A percentile compares a stretch with the other conserved stretches of the same genome.
Evolutionary conservation across 1,140 invertebrate genomes (phyloP).

Genomic region (Drosophila elegans): DNA sequence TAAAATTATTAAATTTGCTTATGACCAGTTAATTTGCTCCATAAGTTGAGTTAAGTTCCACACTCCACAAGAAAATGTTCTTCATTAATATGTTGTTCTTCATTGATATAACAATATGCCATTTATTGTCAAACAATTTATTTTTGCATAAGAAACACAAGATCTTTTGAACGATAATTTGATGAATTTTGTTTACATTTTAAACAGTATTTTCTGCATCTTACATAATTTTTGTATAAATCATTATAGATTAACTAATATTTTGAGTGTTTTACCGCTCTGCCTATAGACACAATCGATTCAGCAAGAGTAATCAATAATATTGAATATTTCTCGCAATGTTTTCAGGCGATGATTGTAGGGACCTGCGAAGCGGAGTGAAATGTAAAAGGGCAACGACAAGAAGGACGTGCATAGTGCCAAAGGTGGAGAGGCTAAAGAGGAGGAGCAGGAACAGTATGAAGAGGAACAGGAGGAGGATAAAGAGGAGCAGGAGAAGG

Average conservation of each 20-base stretch:
- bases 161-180: no score
- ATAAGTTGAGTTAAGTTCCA: no score
- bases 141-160: no score
- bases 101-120: no score
- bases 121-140: no score
- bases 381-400: conserved; percentile 70
- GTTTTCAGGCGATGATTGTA: conserved; percentile 40
- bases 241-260: conserved; percentile 32
- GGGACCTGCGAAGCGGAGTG: conserved; percentile 50
- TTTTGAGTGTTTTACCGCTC: conserved; percentile 17
- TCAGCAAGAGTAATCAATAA: conserved; percentile 26
- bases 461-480: not conserved
- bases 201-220: no score
- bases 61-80: no score
- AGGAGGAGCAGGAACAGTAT: not conserved
- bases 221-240: no score
- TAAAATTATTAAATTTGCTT: no score
- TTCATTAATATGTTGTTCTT: no score
- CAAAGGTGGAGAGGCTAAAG: conserved; percentile 26
- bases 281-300: conserved; percentile 30
- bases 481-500: conserved; percentile 9
- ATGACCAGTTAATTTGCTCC: no score
- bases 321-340: conserved; percentile 24
- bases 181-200: no score
- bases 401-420: conserved; percentile 50